phyloP scores from a whole-genome alignment of 2,113 vertebrate genomes.

The Oplegnathus fasciatus region DNA sequence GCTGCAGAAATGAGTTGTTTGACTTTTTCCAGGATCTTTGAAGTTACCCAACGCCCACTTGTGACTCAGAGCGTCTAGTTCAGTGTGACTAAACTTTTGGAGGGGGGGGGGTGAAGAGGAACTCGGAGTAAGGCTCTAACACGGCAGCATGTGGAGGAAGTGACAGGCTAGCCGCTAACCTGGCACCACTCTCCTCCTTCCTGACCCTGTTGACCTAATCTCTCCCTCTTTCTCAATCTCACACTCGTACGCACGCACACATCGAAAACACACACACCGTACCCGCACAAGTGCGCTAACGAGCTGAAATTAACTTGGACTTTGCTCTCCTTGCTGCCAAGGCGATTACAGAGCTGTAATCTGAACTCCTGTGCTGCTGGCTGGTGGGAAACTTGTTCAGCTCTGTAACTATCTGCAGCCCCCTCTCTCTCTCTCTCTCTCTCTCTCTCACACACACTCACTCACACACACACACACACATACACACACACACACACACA shows the following conservation, averaged over 20 bases:
- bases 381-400: constrained; percentile 61
- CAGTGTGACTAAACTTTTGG: constrained; percentile 34
- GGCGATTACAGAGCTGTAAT: constrained; percentile 64
- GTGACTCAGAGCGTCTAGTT: constrained; percentile 47
- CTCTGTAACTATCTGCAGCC: constrained; percentile 17
- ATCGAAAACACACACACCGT: not conserved
- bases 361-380: constrained; percentile 63
- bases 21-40: constrained; percentile 31
- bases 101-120: constrained; percentile 20
- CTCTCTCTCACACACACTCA: no score
- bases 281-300: not conserved
- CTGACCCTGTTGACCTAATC: not conserved
- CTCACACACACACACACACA: no score
- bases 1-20: not conserved
- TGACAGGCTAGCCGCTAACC: not conserved
- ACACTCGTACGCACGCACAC: no score
- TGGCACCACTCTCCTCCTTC: not conserved
- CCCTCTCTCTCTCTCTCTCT: no score
- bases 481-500: not conserved
- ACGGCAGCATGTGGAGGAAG: constrained; percentile 34
- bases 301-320: constrained; percentile 44
- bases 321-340: constrained; percentile 48
- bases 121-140: constrained; percentile 1
- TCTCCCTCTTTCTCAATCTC: constrained; percentile 8
- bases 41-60: not conserved